Percentiles rank a stretch among this genome's conserved stretches.
phyloP scores from a whole-genome alignment of 2,113 vertebrate genomes.

The Eleginops maclovinus region DNA sequence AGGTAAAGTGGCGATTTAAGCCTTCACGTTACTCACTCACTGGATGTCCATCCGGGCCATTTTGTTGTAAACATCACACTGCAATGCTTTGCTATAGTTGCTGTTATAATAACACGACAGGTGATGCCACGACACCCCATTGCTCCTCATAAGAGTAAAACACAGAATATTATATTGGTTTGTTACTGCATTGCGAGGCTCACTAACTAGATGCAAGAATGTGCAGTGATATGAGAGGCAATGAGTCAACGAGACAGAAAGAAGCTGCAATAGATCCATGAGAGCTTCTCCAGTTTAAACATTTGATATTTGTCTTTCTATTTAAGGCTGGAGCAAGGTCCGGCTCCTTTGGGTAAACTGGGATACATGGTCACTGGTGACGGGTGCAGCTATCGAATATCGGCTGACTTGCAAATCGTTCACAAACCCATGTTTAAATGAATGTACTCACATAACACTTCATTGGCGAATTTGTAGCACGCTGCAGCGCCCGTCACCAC shows the following conservation, averaged over 20 bases:
- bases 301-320: constrained; percentile 73
- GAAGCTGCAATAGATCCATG: constrained; percentile 32
- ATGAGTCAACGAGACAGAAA: constrained; percentile 16
- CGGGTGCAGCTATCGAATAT: constrained; percentile 69
- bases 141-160: constrained; percentile 28
- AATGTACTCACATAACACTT: constrained; percentile 79
- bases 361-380: constrained; percentile 57
- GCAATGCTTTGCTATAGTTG: constrained; percentile 37
- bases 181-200: constrained; percentile 65
- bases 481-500: constrained; percentile 36
- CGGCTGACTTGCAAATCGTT: constrained; percentile 72
- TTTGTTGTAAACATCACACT: constrained; percentile 44
- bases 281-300: constrained; percentile 62
- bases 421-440: constrained; percentile 72
- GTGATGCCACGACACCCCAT: constrained; percentile 11
- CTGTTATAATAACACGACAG: constrained; percentile 36
- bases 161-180: constrained; percentile 35
- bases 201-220: constrained; percentile 63
- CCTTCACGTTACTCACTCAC: constrained; percentile 27
- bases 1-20: constrained; percentile 69
- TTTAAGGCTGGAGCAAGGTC: constrained; percentile 61
- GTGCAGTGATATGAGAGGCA: constrained; percentile 54
- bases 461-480: constrained; percentile 62
- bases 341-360: constrained; percentile 46
- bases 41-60: constrained; percentile 25